phyloP scores from a whole-genome alignment of 2,888 invertebrate species.

The Papilio elwesi region DNA sequence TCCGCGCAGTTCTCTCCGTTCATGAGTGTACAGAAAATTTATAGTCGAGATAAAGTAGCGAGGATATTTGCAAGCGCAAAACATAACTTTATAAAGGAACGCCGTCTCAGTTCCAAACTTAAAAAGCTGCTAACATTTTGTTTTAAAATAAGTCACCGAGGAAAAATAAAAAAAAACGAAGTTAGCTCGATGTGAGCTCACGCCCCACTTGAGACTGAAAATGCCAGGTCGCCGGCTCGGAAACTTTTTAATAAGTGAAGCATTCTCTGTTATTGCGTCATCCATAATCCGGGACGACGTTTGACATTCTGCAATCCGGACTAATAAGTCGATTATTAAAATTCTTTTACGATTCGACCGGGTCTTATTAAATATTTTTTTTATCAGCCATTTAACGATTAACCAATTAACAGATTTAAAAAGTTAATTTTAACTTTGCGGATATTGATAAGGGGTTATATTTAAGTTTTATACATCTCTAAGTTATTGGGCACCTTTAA shows the following conservation, averaged over 20 bases:
- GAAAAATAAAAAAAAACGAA: slow-evolving; percentile 56
- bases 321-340: slow-evolving; percentile 41
- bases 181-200: slow-evolving; percentile 56
- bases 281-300: slow-evolving; percentile 39
- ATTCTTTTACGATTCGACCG: slow-evolving; percentile 18
- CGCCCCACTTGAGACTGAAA: slow-evolving; percentile 59
- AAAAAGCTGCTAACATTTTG: slow-evolving; percentile 59
- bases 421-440: not conserved
- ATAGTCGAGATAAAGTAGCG: slow-evolving; percentile 46
- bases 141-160: slow-evolving; percentile 58
- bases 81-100: slow-evolving; percentile 44
- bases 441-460: not conserved
- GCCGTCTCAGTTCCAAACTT: slow-evolving; percentile 55
- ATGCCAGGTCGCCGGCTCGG: slow-evolving; percentile 48
- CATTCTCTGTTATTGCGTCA: slow-evolving; percentile 52
- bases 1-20: slow-evolving; percentile 24
- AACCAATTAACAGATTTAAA: slow-evolving; percentile 7
- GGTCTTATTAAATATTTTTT: slow-evolving; percentile 28
- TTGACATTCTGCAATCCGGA: slow-evolving; percentile 39
- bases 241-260: slow-evolving; percentile 63
- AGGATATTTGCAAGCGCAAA: slow-evolving; percentile 46
- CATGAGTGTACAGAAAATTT: slow-evolving; percentile 41
- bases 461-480: not conserved
- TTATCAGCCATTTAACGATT: slow-evolving; percentile 22
- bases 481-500: not conserved